Evolutionary conservation across 2,888 invertebrate genomes (phyloP).

Genomic region (Drosophila imparisetae): DNA sequence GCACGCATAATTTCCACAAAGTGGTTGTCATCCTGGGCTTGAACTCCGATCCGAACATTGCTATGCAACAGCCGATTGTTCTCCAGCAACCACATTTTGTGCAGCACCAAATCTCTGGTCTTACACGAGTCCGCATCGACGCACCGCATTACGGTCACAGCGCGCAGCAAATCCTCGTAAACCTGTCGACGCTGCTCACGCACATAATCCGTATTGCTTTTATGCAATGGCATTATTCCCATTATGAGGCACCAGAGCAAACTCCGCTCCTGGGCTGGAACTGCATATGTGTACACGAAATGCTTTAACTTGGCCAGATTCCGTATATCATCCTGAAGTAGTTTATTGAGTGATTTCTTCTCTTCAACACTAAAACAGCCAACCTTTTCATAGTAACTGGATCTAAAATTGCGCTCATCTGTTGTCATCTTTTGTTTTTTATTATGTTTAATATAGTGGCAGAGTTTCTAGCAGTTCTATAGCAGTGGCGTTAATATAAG

Average conservation of each 20-base stretch:
- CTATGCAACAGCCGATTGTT: constrained; percentile 85
- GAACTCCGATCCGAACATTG: constrained; percentile 51
- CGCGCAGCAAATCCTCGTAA: constrained; percentile 90
- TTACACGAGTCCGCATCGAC: constrained; percentile 87
- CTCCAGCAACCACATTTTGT: constrained; percentile 93
- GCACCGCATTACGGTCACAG: constrained; percentile 89
- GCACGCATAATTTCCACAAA: constrained; percentile 89
- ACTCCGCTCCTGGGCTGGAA: constrained; percentile 91
- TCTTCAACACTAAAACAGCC: constrained; percentile 96
- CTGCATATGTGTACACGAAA: constrained; percentile 93
- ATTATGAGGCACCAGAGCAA: constrained; percentile 94
- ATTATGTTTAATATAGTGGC: neutral
- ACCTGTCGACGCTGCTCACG: constrained; percentile 89
- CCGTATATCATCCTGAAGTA: constrained; percentile 92
- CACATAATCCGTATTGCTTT: constrained; percentile 91
- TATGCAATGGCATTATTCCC: constrained; percentile 91
- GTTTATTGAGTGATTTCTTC: constrained; percentile 94
- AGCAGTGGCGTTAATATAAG: neutral
- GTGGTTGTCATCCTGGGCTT: constrained; percentile 85
- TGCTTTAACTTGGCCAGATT: constrained; percentile 90
- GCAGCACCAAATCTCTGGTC: constrained; percentile 88
- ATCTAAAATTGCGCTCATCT: constrained; percentile 92
- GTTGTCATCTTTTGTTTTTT: constrained; percentile 83
- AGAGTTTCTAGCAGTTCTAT: neutral
- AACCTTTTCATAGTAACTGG: constrained; percentile 93